These are phyloP conservation scores for Drosophila ambigua DNA, from an alignment of 1,140 invertebrate genomes.

Conservation along the genomic window DNA sequence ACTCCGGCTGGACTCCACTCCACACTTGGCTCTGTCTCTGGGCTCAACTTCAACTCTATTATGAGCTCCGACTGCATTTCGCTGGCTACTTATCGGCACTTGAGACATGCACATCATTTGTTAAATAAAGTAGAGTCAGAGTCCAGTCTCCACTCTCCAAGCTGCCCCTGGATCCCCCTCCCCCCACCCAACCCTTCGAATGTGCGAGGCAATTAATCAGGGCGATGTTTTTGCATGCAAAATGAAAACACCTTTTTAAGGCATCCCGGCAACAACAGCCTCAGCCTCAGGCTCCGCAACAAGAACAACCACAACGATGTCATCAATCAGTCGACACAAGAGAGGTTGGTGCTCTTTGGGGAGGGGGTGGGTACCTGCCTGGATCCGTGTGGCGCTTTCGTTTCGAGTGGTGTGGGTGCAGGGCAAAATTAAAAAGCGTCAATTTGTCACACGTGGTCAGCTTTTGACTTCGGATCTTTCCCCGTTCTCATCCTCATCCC, in stretches of 20 bases:
- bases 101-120: constrained; percentile 77
- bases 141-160: constrained; percentile 1
- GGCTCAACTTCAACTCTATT: constrained; percentile 56
- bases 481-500: neutral
- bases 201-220: constrained; percentile 76
- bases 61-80: constrained; percentile 46
- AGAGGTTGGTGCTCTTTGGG: constrained; percentile 13
- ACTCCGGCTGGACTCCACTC: too few species aligned
- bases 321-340: constrained; percentile 68
- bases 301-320: constrained; percentile 56
- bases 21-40: neutral
- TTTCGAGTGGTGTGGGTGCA: constrained; percentile 58
- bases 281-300: constrained; percentile 13
- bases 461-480: constrained; percentile 12
- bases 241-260: constrained; percentile 78
- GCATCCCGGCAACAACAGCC: constrained; percentile 8
- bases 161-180: constrained; percentile 4
- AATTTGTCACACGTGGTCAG: constrained; percentile 78
- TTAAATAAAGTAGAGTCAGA: constrained; percentile 64
- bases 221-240: constrained; percentile 68
- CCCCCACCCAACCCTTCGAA: neutral
- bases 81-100: constrained; percentile 59
- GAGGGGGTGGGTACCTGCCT: neutral
- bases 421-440: constrained; percentile 79
- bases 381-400: constrained; percentile 55